These are phyloP conservation scores for Dynastes hyllus DNA, from an alignment of 2,888 invertebrate species.

Conservation along the genomic window DNA sequence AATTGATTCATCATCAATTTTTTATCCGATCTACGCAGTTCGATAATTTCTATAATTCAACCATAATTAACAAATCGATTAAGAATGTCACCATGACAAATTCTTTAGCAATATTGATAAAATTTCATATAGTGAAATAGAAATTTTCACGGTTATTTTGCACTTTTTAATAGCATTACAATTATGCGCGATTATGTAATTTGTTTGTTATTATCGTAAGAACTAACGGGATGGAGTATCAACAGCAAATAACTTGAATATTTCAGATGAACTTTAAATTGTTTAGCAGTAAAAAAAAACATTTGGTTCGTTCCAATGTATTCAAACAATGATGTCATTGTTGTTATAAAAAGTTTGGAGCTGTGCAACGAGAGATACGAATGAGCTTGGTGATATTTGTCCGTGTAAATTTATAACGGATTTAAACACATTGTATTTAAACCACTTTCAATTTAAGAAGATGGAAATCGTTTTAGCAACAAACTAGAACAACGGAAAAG, in stretches of 20 bases:
- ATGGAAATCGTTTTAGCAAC: neutral
- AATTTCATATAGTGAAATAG: neutral
- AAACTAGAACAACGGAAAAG: too few species aligned
- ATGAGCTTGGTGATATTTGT: neutral
- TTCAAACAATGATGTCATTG: slow-evolving; percentile 1
- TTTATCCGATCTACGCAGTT: too few species aligned
- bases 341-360: neutral
- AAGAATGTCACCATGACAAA: neutral
- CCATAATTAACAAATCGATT: neutral
- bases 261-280: neutral
- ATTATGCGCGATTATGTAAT: neutral
- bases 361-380: neutral
- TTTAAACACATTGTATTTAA: neutral
- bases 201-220: neutral
- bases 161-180: neutral
- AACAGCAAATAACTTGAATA: neutral
- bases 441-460: neutral
- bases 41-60: too few species aligned
- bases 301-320: neutral
- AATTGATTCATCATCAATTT: neutral
- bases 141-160: neutral
- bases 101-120: neutral
- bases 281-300: neutral
- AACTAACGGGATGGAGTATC: neutral
- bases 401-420: neutral